A percentile compares a stretch with the other conserved stretches of the same genome.
phyloP scores from a whole-genome alignment of 1,140 invertebrate genomes.

The Gonatopus flavifemur region DNA sequence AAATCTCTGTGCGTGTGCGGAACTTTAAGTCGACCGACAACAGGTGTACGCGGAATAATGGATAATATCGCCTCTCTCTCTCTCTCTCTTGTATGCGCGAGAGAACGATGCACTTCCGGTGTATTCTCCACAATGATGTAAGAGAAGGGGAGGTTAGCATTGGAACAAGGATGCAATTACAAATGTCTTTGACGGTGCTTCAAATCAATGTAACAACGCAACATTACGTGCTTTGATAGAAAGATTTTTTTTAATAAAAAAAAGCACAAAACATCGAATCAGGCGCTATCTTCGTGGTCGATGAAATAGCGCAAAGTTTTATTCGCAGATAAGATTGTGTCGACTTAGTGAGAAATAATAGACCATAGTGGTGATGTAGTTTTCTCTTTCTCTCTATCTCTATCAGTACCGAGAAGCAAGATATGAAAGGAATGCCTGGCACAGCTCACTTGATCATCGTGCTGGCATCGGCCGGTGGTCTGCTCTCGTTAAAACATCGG shows the following conservation, averaged over 20 bases:
- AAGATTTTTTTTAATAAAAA: neutral
- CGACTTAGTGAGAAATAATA: slow-evolving; percentile 10
- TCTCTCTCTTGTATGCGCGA: too few species aligned
- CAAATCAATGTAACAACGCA: slow-evolving; percentile 23
- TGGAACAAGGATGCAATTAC: slow-evolving; percentile 22
- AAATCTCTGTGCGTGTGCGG: neutral
- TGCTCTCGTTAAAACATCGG: slow-evolving; percentile 14
- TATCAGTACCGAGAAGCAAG: slow-evolving; percentile 23
- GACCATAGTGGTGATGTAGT: slow-evolving; percentile 5
- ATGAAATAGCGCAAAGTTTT: too few species aligned
- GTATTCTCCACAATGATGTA: slow-evolving; percentile 13
- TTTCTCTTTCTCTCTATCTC: slow-evolving; percentile 30
- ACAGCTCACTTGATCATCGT: slow-evolving; percentile 12
- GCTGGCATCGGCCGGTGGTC: slow-evolving; percentile 7
- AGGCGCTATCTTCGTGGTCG: too few species aligned
- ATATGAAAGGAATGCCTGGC: slow-evolving; percentile 23
- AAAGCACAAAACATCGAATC: too few species aligned
- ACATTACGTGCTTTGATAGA: neutral
- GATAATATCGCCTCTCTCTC: too few species aligned
- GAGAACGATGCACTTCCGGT: slow-evolving; percentile 20
- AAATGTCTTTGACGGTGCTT: slow-evolving; percentile 21
- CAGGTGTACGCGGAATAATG: slow-evolving; percentile 22
- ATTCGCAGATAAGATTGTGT: neutral
- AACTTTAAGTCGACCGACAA: slow-evolving; percentile 1
- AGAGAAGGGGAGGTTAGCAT: too few species aligned